phyloP scores from a whole-genome alignment of 2,113 vertebrate species.

The Brienomyrus longianalis region DNA sequence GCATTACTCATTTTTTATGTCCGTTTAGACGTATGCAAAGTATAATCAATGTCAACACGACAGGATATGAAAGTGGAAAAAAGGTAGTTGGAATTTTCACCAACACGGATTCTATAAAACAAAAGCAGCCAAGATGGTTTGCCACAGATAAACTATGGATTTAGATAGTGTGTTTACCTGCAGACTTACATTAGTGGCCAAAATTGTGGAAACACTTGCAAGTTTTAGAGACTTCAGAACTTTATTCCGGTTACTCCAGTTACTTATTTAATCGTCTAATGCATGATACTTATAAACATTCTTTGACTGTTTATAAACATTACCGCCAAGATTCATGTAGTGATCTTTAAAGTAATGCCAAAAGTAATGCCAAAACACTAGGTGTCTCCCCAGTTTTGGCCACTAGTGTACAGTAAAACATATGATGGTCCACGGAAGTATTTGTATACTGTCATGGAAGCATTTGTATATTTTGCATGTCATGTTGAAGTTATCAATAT shows the following conservation, averaged over 20 bases:
- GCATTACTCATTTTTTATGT: not conserved
- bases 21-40: conserved; percentile 7
- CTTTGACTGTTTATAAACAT: not conserved
- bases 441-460: not conserved
- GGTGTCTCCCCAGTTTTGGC: not conserved
- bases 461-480: not conserved
- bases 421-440: not conserved
- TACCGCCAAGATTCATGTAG: not conserved
- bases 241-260: not conserved
- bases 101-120: not conserved
- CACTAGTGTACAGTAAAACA: not conserved
- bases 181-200: not conserved
- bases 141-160: not conserved
- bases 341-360: not conserved
- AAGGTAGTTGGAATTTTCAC: not conserved
- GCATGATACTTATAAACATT: not conserved
- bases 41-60: not conserved
- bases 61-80: not conserved
- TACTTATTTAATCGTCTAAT: not conserved
- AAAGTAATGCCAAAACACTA: not conserved
- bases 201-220: not conserved
- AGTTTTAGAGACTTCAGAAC: not conserved
- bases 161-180: not conserved
- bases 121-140: not conserved
- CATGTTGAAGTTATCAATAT: conserved; percentile 1